These are phyloP conservation scores for Staurois parvus DNA, from an alignment of 2,797 vertebrate species.

Conservation along the genomic window DNA sequence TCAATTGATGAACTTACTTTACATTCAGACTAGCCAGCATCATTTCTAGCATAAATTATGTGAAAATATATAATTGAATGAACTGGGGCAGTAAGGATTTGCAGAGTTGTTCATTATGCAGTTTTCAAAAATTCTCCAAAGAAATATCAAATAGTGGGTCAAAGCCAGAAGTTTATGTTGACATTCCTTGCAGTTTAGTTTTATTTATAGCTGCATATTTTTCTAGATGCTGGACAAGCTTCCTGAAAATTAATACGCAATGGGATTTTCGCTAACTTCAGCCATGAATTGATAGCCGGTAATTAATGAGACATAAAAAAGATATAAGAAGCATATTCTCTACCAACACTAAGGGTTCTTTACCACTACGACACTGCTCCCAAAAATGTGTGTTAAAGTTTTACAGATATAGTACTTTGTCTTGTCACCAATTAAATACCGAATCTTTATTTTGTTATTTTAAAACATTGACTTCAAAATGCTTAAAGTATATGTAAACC, in stretches of 20 bases:
- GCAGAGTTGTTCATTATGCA: not conserved
- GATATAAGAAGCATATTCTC: not conserved
- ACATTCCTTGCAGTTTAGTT: conserved; percentile 28
- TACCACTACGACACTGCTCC: not conserved
- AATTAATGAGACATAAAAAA: not conserved
- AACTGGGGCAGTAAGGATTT: not conserved
- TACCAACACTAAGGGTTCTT: not conserved
- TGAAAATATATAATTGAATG: not conserved
- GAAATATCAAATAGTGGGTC: not conserved
- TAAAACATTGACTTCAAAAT: conserved; percentile 29
- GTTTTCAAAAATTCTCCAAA: not conserved
- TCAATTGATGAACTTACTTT: not conserved
- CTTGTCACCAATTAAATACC: conserved; percentile 13
- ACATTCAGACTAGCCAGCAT: not conserved
- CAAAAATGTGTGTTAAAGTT: not conserved
- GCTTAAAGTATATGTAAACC: not conserved
- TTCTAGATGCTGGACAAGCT: conserved; percentile 18
- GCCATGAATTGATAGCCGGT: not conserved
- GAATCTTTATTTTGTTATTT: conserved; percentile 19
- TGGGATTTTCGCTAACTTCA: conserved; percentile 10
- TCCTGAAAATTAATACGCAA: conserved; percentile 8
- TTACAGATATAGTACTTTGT: not conserved
- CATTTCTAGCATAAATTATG: not conserved
- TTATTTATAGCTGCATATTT: conserved; percentile 45
- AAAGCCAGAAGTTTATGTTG: conserved; percentile 25